A percentile compares a stretch with the other conserved stretches of the same genome.
Evolutionary conservation across 2,888 invertebrate species (phyloP).

Genomic region (Folsomia candida): DNA sequence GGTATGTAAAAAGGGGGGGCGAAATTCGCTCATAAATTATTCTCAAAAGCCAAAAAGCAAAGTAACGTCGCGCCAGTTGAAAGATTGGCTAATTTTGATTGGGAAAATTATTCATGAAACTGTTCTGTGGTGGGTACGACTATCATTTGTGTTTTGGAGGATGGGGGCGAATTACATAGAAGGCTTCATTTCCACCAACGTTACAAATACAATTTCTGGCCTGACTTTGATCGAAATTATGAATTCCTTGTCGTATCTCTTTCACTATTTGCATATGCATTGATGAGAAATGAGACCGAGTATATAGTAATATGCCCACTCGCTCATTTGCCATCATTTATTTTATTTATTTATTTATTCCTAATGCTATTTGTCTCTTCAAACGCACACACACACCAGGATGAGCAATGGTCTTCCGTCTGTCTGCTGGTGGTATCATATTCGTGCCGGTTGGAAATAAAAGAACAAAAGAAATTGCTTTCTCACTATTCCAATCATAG

Average conservation of each 20-base stretch:
- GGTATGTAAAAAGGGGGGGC: background rate
- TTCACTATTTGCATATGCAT: too few relatives aligned
- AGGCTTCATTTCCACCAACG: background rate
- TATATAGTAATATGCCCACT: too few relatives aligned
- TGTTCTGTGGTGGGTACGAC: background rate
- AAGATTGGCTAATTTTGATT: background rate
- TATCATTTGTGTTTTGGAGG: background rate
- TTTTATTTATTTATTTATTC: too few relatives aligned
- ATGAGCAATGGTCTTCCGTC: too few relatives aligned
- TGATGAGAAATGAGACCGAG: too few relatives aligned
- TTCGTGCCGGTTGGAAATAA: background rate
- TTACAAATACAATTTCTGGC: too few relatives aligned
- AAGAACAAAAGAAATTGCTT: background rate
- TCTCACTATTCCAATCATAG: background rate
- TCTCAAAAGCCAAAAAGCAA: background rate
- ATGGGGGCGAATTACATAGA: background rate
- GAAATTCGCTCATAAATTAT: background rate
- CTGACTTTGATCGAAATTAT: too few relatives aligned
- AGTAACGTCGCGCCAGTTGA: background rate
- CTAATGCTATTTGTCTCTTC: too few relatives aligned
- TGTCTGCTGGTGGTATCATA: too few relatives aligned
- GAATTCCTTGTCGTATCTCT: too few relatives aligned
- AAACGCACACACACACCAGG: too few relatives aligned
- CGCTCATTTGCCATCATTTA: too few relatives aligned
- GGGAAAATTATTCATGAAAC: background rate